These are phyloP conservation scores for Gavialis gangeticus DNA, from an alignment of 2,113 vertebrate genomes.

Conservation along the genomic window DNA sequence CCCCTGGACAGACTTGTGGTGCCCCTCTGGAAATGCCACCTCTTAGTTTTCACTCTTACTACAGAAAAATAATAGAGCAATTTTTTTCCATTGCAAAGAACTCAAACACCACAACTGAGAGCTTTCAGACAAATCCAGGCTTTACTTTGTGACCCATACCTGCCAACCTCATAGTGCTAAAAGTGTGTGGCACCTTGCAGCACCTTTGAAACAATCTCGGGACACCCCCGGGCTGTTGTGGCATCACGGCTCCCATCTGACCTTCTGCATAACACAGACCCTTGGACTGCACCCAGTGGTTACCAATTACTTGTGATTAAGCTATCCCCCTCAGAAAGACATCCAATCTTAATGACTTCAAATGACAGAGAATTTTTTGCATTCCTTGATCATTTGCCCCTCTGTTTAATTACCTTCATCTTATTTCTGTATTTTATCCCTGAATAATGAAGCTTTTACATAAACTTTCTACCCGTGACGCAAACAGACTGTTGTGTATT, in stretches of 20 bases:
- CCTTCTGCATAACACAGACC: background rate
- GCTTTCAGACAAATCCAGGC: no score
- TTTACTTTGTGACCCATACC: no score
- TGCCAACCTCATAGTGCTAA: no score
- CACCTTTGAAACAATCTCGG: no score
- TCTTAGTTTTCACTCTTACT: no score
- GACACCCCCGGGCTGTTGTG: no score
- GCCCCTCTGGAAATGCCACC: no score
- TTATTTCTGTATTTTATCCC: background rate
- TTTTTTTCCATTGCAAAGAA: background rate
- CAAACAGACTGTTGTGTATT: background rate
- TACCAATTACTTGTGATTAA: background rate
- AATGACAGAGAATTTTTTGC: background rate
- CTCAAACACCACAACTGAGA: no score
- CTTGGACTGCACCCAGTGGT: background rate
- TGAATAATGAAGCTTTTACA: background rate
- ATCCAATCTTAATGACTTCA: background rate
- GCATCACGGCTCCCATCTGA: fast-evolving
- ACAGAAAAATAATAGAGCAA: no score
- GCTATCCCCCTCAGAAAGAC: background rate
- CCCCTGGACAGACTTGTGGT: no score
- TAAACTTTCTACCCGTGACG: background rate
- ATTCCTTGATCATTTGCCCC: background rate
- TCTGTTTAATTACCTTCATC: background rate
- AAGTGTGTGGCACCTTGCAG: no score